phyloP scores from a whole-genome alignment of 2,797 vertebrate genomes.

The Poeciliopsis presidionis region DNA sequence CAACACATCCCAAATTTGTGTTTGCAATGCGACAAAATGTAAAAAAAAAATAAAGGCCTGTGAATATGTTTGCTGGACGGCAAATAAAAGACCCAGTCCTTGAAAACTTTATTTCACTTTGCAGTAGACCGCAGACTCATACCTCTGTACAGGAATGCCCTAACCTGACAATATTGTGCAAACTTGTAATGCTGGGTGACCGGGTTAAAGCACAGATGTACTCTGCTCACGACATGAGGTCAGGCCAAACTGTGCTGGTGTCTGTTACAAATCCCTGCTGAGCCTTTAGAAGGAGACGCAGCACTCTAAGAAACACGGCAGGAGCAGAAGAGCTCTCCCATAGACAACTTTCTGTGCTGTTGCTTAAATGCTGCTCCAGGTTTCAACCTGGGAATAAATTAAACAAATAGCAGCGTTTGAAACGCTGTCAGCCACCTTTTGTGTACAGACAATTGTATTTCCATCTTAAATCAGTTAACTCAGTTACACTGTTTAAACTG shows the following conservation, averaged over 20 bases:
- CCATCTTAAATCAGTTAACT: neutral
- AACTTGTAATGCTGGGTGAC: conserved; percentile 23
- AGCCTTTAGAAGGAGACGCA: conserved; percentile 41
- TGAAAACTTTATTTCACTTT: neutral
- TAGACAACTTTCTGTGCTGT: conserved; percentile 35
- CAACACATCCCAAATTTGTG: neutral
- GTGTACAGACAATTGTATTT: neutral
- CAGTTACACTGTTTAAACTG: neutral
- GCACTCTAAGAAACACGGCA: conserved; percentile 31
- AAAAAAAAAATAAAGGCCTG: neutral
- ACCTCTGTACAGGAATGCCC: neutral
- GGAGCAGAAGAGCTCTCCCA: conserved; percentile 38
- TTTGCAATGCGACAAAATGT: neutral
- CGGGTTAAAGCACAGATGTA: conserved; percentile 20
- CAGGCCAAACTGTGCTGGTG: conserved; percentile 41
- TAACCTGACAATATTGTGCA: neutral
- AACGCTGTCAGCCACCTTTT: neutral
- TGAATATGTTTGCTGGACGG: neutral
- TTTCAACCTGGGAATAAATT: neutral
- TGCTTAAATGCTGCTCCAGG: conserved; percentile 20
- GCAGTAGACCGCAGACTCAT: neutral
- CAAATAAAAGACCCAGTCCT: neutral
- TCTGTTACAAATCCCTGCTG: conserved; percentile 63
- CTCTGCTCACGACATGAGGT: conserved; percentile 52
- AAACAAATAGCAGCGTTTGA: neutral